Base-by-base conservation (phyloP, 2,797 vertebrate species). In the Eulemur coronatus region DNA sequence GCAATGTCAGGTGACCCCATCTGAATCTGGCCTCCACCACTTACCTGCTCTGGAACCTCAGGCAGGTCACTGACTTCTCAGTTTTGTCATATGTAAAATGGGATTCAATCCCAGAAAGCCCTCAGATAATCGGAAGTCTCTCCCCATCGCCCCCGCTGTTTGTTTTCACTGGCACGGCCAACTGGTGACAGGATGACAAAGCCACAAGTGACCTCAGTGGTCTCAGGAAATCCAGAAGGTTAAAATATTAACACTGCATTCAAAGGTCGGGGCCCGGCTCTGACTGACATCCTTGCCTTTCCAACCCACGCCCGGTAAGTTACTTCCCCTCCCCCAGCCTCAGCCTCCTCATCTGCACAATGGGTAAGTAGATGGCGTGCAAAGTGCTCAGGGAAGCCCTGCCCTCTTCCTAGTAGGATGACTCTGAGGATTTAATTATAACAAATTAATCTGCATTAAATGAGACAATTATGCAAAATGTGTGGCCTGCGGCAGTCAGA, bases 1-100 rank as follows among this genome's bases (percentile, higher is more conserved):
- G 18, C 24, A 13, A 55, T 7, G 1, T 2, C 20, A 1, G 33
- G 26, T 12, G 4, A 14, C 28, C 10, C 15, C 24, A 0, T 14
- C 18, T 4, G 73, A 52, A 17, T 26, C 73, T 14, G 13, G 18
- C 43, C 30, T 22, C 73, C 35, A 4, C 7, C 38, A 7, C 43
- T 22, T 7, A 2, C 52, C 43, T 73, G 69, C 33, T 67, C 79
- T 0, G 17, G 79, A 41, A 28, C 43, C 50, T 59, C n/a, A 38
- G 35, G 50, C 15, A 65, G 75, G 48, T 28, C 33, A 8, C 9
- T 4, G 2, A 30, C 59, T 33, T 35, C 43, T 38, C 82, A 30
- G 41, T 50, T 75, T 52, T 84, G 35, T 79, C 35, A 8, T 28
- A 43, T 55, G 33, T 33, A 79, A 84, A 73, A 35, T 15, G 24